Percentiles rank a stretch among this genome's conserved stretches.
Evolutionary conservation across 2,888 invertebrate species (phyloP).

Genomic region (Xanthia icteritia): DNA sequence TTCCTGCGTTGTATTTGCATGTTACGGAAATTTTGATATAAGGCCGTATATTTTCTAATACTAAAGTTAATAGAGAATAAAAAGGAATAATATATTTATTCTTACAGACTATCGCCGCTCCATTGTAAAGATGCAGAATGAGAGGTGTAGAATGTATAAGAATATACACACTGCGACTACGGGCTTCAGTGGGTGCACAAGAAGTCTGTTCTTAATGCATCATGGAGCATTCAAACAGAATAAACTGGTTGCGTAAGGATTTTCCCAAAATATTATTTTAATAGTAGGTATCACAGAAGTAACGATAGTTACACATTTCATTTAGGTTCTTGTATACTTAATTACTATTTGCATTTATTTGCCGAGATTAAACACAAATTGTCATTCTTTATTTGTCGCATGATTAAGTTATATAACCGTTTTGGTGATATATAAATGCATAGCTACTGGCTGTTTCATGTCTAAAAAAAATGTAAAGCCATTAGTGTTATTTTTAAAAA

Average conservation of each 20-base stretch:
- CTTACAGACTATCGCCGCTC: conserved; percentile 9
- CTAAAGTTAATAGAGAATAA: background rate
- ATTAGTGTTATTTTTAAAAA: background rate
- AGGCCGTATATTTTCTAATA: background rate
- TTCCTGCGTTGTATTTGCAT: background rate
- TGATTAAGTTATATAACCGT: background rate
- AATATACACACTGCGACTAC: conserved; percentile 9
- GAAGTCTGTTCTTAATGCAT: conserved; percentile 49
- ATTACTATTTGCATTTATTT: background rate
- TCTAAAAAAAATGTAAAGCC: background rate
- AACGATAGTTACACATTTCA: background rate
- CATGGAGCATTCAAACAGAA: conserved; percentile 19
- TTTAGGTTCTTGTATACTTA: background rate
- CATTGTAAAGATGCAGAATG: background rate
- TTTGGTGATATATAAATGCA: background rate
- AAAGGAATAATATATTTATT: background rate
- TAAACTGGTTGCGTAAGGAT: background rate
- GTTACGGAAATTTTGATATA: background rate
- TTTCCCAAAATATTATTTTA: conserved; percentile 3
- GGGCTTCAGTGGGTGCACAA: conserved; percentile 38
- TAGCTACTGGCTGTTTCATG: background rate
- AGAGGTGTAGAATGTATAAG: conserved; percentile 19
- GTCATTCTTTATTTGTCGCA: background rate
- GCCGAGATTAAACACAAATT: background rate
- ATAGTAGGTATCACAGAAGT: no score